Evolutionary conservation across 2,797 vertebrate genomes (phyloP), one percentile per base, ranked within the genome.

Genomic region (Sebastolobus alascanus): DNA sequence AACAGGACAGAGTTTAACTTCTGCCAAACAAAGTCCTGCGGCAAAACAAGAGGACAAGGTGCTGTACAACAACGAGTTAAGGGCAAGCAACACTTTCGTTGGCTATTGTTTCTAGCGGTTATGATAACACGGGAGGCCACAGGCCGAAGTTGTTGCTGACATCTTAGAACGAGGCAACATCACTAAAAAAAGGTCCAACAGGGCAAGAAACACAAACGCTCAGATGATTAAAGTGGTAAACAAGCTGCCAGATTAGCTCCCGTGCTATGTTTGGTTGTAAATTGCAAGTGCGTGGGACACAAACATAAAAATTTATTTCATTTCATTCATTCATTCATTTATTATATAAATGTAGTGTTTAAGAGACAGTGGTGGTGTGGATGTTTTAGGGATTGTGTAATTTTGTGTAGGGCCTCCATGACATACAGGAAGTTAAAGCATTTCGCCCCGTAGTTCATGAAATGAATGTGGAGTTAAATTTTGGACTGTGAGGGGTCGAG

Each of bases 1-100:
- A 75, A 73, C 60, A 66, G 22, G 65, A 56, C 20, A 75, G 27
- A 56, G 46, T 72, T 40, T n/a, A 55, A 6, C 64, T n/a, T 61
- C 59, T n/a, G 56, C 43, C 73, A 68, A 64, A 79, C 35, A 25
- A 29, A 63, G 29, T 78, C 80, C 56, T 64, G 46, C 33, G 68
- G 73, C 64, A 2, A 63, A 68, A 58, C 61, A 68, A 27, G 0
- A 38, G 25, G 35, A 38, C 55, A 27, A 8, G 52, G 5, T n/a
- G 59, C 38, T 6, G 22, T 67, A 55, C 12, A 55, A 22, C 54
- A 8, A 50, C 38, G 46, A 43, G 8, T 58, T 37, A 46, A 56
- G 12, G 8, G 1, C 27, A 54, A 52, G 60, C 31, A 60, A 40
- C n/a, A 40, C 8, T 74, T 4, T 31, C 3, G 16, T 13, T 50